Evolutionary conservation across 2,113 vertebrate species (phyloP).

Genomic region (Bos javanicus): DNA sequence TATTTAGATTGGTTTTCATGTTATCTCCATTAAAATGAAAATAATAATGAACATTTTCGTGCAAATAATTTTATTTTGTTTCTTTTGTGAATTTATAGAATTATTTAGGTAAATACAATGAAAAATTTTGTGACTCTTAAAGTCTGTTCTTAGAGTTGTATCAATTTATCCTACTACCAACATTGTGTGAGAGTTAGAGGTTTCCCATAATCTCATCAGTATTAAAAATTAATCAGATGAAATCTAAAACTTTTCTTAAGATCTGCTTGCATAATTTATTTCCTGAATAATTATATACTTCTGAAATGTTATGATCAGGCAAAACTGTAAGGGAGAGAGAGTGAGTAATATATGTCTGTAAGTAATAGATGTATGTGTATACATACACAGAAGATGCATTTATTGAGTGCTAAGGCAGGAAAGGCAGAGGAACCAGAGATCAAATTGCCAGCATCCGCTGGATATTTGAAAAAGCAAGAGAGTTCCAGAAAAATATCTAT

Average conservation of each 20-base stretch:
- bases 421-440: not conserved
- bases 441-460: not conserved
- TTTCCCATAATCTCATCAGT: not conserved
- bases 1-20: conserved; percentile 1
- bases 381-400: not conserved
- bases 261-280: not conserved
- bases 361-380: not conserved
- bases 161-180: not conserved
- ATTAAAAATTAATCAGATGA: conserved; percentile 34
- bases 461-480: not conserved
- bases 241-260: not conserved
- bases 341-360: not conserved
- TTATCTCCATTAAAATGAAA: conserved; percentile 6
- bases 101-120: conserved; percentile 21
- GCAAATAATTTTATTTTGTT: conserved; percentile 15
- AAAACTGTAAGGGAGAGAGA: not conserved
- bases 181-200: not conserved
- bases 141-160: not conserved
- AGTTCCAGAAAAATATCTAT: not conserved
- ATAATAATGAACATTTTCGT: not conserved
- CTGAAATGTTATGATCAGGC: not conserved
- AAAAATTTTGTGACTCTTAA: not conserved
- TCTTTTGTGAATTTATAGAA: not conserved
- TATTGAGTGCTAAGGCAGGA: not conserved
- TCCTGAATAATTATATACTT: not conserved